A percentile compares a stretch with the other conserved stretches of the same genome.
Conservation (phyloP, 2,797 vertebrate species). For the Emys orbicularis region DNA sequence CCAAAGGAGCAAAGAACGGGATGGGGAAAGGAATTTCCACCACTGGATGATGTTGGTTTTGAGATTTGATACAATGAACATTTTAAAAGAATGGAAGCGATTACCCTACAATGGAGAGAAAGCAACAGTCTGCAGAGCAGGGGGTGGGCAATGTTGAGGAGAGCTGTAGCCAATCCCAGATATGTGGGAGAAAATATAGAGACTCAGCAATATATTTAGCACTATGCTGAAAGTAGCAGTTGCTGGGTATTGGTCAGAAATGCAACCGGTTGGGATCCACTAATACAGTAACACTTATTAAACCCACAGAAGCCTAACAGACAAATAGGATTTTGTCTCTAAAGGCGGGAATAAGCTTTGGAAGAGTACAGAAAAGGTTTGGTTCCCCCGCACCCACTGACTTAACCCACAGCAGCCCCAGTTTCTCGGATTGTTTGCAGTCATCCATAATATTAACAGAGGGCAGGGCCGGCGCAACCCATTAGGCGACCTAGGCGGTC, state of each 20-base stretch:
- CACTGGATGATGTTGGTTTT: constrained; percentile 28
- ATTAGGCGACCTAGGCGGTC: no score
- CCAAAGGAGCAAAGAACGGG: not conserved
- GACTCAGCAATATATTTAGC: accelerated
- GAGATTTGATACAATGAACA: constrained; percentile 29
- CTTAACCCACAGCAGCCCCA: not conserved
- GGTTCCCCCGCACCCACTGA: accelerated
- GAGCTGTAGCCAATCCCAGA: not conserved
- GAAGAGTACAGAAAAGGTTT: not conserved
- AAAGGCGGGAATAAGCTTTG: not conserved
- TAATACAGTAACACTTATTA: not conserved
- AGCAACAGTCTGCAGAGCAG: accelerated
- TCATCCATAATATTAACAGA: not conserved
- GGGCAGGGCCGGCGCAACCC: no score
- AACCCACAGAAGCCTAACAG: accelerated
- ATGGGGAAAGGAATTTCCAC: constrained; percentile 62
- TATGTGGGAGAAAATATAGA: not conserved
- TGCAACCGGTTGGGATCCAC: accelerated
- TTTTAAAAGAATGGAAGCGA: not conserved
- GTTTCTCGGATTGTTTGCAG: not conserved
- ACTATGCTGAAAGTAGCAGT: no score
- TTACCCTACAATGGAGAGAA: not conserved
- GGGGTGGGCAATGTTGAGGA: accelerated
- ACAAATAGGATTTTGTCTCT: not conserved
- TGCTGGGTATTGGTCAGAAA: not conserved